Evolutionary conservation across 2,797 vertebrate genomes (phyloP), one percentile per base, ranked within the genome.

Genomic region (Eulemur rubriventer): DNA sequence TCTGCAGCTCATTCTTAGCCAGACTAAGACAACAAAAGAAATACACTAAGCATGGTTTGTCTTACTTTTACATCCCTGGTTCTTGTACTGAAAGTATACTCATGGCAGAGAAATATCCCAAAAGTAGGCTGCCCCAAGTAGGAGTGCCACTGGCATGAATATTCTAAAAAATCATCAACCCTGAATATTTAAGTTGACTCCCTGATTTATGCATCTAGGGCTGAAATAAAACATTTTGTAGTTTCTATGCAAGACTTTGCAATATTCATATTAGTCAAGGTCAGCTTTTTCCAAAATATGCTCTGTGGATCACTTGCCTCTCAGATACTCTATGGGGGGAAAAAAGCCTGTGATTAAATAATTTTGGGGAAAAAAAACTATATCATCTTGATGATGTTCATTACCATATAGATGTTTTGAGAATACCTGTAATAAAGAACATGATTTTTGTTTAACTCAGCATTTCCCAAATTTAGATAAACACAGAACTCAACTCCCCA

Each of bases 231-330:
- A 78, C 46, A 28, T 76, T 48, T 88, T 41, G 43, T 50, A 43
- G 52, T 90, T 70, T 94, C 43, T 30, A 0, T 22, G 18, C 46
- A 79, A 95, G 69, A 67, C 24, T 75, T 72, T 95, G 59, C 33
- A 92, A 8, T 91, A 87, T 79, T 92, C 88, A 59, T 61, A 61
- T 48, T 76, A 41, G 16, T 70, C 79, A 91, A 70, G 73, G n/a
- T 89, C 75, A 91, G 38, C 26, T 38, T 81, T 55, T 84, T 57
- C 55, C 18, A 63, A 63, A 93, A 63, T n/a, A 33, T 10, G 4
- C 18, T 80, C 65, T 35, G 4, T 52, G 41, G 35, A 1, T 72
- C 6, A 20, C 73, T 73, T 4, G 2, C 18, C 20, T 82, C 84
- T 82, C 17, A 55, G 35, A 89, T 75, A 10, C 26, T 65, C 16